Conservation (phyloP, 2,113 vertebrate genomes). For the Tursiops truncatus region DNA sequence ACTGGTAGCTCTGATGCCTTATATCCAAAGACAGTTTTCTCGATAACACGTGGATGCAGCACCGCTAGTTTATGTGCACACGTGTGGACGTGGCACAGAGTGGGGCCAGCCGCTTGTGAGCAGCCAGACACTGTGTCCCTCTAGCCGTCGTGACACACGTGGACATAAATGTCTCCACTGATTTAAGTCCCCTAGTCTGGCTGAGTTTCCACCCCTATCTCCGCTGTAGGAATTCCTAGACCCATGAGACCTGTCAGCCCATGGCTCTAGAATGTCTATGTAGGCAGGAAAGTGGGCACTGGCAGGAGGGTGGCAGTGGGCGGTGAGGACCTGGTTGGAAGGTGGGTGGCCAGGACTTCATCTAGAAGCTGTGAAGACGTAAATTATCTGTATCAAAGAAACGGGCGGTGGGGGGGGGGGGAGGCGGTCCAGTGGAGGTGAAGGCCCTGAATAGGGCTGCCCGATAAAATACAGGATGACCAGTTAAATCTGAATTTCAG, state of each 20-base stretch:
- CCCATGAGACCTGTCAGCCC: not conserved
- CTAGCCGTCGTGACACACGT: not conserved
- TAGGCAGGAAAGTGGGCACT: not conserved
- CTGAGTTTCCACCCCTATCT: not conserved
- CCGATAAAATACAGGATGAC: not conserved
- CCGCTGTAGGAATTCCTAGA: not conserved
- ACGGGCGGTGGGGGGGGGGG: not conserved
- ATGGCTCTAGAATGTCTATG: not conserved
- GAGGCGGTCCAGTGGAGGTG: not conserved
- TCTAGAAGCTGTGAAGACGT: not conserved
- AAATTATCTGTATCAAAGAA: not conserved
- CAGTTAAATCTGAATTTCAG: not conserved
- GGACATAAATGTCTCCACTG: not conserved
- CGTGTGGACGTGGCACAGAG: not conserved
- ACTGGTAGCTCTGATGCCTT: not conserved
- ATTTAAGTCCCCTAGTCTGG: not conserved
- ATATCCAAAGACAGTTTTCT: not conserved
- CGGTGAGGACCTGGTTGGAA: not conserved
- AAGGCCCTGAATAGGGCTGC: not conserved
- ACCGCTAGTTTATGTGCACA: not conserved
- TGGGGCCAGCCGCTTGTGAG: not conserved
- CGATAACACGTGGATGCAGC: rapidly evolving
- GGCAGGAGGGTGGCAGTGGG: not conserved
- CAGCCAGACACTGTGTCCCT: not conserved
- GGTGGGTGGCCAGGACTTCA: not conserved